phyloP scores from a whole-genome alignment of 2,113 vertebrate species.

The Lates calcarifer region DNA sequence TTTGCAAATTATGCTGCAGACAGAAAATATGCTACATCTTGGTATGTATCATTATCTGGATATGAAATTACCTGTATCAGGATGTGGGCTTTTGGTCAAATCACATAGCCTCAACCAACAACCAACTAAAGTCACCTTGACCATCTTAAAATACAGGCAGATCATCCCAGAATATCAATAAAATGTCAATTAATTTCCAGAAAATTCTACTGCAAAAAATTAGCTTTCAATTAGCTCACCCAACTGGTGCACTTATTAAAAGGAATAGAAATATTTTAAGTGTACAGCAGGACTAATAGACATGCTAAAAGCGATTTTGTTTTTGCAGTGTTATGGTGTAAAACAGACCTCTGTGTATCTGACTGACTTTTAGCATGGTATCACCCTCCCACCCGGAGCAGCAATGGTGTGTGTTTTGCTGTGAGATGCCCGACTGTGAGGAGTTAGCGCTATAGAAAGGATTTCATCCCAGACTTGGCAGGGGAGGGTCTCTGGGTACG shows the following conservation, averaged over 20 bases:
- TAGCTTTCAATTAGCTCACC: neutral
- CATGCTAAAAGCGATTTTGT: neutral
- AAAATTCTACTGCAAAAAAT: neutral
- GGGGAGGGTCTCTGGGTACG: conserved; percentile 79
- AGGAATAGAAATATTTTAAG: neutral
- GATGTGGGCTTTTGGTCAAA: too few species aligned
- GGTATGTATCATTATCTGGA: too few species aligned
- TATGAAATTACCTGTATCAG: too few species aligned
- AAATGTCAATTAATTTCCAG: neutral
- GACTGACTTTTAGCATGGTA: conserved; percentile 62
- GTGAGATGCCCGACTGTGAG: conserved; percentile 72
- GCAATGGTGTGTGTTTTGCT: conserved; percentile 62
- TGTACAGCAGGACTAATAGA: conserved; percentile 1
- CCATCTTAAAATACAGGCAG: neutral
- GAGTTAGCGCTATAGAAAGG: conserved; percentile 72
- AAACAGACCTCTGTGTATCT: conserved; percentile 61
- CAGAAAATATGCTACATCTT: too few species aligned
- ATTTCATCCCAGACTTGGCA: conserved; percentile 83
- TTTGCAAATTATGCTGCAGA: too few species aligned
- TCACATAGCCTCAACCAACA: too few species aligned
- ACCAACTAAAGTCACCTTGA: neutral
- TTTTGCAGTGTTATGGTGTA: conserved; percentile 37
- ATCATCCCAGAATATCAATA: neutral
- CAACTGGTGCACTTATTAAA: neutral
- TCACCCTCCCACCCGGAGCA: conserved; percentile 71